A percentile compares a stretch with the other conserved stretches of the same genome.
These are phyloP conservation scores for Pachyuromys duprasi DNA, from an alignment of 2,797 vertebrate species.

Conservation along the genomic window DNA sequence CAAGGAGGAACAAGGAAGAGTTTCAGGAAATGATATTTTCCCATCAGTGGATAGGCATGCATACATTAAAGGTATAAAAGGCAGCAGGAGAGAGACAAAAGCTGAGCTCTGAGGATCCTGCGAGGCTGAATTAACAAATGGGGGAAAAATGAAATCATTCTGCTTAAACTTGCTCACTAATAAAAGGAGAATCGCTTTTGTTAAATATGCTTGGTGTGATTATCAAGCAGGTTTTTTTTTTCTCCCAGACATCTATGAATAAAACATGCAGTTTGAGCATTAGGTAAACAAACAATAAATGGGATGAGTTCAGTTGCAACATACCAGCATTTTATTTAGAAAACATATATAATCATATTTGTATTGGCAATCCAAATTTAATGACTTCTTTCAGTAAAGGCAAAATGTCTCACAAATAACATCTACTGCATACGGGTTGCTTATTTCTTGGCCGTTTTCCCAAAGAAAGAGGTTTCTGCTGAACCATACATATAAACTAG, in stretches of 20 bases:
- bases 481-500: slow-evolving; percentile 55
- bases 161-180: slow-evolving; percentile 79
- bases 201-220: slow-evolving; percentile 80
- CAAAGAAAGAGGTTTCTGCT: slow-evolving; percentile 38
- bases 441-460: slow-evolving; percentile 64
- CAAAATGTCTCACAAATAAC: slow-evolving; percentile 65
- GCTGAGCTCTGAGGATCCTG: slow-evolving; percentile 63
- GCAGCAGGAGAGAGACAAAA: slow-evolving; percentile 78
- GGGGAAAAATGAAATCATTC: slow-evolving; percentile 79
- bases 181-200: slow-evolving; percentile 81
- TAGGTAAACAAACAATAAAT: slow-evolving; percentile 84
- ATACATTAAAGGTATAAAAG: slow-evolving; percentile 86
- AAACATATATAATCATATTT: slow-evolving; percentile 80
- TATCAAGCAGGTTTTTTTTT: slow-evolving; percentile 82
- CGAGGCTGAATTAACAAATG: slow-evolving; percentile 82
- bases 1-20: slow-evolving; percentile 78
- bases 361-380: slow-evolving; percentile 76
- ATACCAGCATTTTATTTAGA: slow-evolving; percentile 79
- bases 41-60: slow-evolving; percentile 83
- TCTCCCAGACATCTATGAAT: slow-evolving; percentile 81
- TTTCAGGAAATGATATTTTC: slow-evolving; percentile 85
- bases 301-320: slow-evolving; percentile 77
- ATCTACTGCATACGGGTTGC: slow-evolving; percentile 60
- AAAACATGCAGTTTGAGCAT: slow-evolving; percentile 78
- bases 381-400: slow-evolving; percentile 80